These are phyloP conservation scores for Euproctis similis DNA, from an alignment of 2,888 invertebrate species.

Conservation along the genomic window DNA sequence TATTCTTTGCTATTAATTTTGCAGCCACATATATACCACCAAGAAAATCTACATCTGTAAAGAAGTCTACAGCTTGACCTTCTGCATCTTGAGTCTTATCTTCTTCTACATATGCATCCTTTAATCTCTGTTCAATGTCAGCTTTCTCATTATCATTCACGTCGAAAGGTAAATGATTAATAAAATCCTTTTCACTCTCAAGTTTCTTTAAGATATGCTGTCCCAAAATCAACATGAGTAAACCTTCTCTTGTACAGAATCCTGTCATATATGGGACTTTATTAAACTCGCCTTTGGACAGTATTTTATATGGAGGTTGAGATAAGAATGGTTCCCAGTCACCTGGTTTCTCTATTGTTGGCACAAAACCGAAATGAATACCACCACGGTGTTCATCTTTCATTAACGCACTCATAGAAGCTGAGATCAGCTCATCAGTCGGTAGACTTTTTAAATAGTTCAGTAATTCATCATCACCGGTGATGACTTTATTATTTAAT, in stretches of 20 bases:
- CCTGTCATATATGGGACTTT: constrained; percentile 70
- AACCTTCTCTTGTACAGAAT: constrained; percentile 63
- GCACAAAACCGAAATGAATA: constrained; percentile 65
- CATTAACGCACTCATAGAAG: constrained; percentile 36
- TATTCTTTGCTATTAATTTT: constrained; percentile 42
- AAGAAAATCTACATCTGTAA: constrained; percentile 65
- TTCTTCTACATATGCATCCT: constrained; percentile 60
- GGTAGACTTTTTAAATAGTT: constrained; percentile 44
- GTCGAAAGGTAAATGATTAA: constrained; percentile 44
- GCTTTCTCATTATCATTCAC: constrained; percentile 30
- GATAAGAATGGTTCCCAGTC: constrained; percentile 63
- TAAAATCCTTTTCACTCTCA: constrained; percentile 37
- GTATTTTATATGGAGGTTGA: constrained; percentile 48
- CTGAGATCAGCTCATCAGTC: constrained; percentile 40
- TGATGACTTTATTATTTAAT: constrained; percentile 31
- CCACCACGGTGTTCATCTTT: constrained; percentile 42
- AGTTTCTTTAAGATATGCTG: constrained; percentile 28
- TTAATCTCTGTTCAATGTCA: constrained; percentile 40
- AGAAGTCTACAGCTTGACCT: constrained; percentile 56
- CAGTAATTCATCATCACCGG: constrained; percentile 37
- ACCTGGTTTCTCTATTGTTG: constrained; percentile 53
- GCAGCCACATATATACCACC: constrained; percentile 51
- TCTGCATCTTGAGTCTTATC: constrained; percentile 43
- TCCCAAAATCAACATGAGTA: constrained; percentile 37
- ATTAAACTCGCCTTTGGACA: constrained; percentile 52